phyloP scores from a whole-genome alignment of 2,797 vertebrate species.

The Pogonophryne albipinna region DNA sequence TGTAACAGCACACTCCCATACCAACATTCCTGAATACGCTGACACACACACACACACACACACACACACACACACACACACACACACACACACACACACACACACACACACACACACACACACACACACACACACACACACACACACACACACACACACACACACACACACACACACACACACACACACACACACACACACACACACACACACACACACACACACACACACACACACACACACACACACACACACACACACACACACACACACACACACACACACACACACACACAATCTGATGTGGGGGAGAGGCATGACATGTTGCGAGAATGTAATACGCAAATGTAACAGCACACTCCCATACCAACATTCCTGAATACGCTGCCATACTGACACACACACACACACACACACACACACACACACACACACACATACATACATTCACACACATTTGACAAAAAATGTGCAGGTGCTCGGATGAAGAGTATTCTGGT shows the following conservation, averaged over 20 bases:
- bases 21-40: too few species aligned
- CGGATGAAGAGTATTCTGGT: not conserved
- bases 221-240: constrained; percentile 29
- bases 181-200: constrained; percentile 2
- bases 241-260: constrained; percentile 34
- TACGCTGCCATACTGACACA: not conserved
- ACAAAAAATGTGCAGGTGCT: constrained; percentile 3
- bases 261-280: constrained; percentile 38
- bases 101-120: too few species aligned
- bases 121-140: too few species aligned
- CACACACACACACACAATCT: not conserved
- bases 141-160: too few species aligned
- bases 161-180: too few species aligned
- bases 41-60: too few species aligned
- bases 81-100: too few species aligned
- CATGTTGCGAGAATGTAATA: constrained; percentile 6
- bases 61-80: too few species aligned
- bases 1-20: too few species aligned
- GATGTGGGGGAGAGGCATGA: not conserved
- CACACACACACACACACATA: too few species aligned
- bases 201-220: not conserved
- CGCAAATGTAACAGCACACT: not conserved
- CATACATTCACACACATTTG: too few species aligned
- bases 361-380: constrained; percentile 3
- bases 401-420: too few species aligned